A percentile compares a stretch with the other conserved stretches of the same genome.
These are phyloP conservation scores for Papilio elwesi DNA, from an alignment of 2,888 invertebrate genomes.

Conservation along the genomic window DNA sequence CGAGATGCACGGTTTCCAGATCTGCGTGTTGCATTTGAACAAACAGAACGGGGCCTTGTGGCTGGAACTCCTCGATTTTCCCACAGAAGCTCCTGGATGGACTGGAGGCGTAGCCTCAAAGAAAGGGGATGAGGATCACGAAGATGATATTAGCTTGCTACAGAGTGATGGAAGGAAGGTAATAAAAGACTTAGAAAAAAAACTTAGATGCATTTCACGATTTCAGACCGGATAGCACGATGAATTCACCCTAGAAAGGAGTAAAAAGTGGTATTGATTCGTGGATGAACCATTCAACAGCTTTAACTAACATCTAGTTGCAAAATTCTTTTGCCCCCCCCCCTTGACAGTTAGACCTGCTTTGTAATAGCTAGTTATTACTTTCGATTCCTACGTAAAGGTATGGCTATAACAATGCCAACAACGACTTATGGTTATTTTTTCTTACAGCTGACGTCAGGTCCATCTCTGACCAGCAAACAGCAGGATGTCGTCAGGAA, in stretches of 20 bases:
- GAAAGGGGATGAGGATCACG: conserved; percentile 51
- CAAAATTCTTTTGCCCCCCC: no score
- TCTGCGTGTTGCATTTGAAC: conserved; percentile 86
- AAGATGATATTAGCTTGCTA: conserved; percentile 63
- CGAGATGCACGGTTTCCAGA: conserved; percentile 90
- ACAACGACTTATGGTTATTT: not conserved
- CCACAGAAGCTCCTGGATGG: conserved; percentile 85
- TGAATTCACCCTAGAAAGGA: no score
- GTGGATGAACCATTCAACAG: no score
- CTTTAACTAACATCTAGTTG: no score
- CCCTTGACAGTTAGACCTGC: no score
- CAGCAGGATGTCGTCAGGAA: conserved; percentile 60
- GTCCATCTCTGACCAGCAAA: conserved; percentile 58
- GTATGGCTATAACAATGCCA: no score
- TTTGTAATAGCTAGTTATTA: no score
- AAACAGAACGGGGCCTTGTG: conserved; percentile 73
- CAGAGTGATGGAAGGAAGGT: conserved; percentile 62
- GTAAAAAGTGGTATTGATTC: no score
- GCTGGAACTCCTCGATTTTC: conserved; percentile 82
- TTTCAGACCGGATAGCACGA: not conserved
- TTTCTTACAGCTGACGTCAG: conserved; percentile 55
- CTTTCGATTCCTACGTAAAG: no score
- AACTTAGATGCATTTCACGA: not conserved
- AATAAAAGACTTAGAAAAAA: not conserved
- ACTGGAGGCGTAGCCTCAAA: conserved; percentile 70